Conservation (phyloP, 53 echinoderm and acorn worm species). For the Echinometra lucunter region DNA sequence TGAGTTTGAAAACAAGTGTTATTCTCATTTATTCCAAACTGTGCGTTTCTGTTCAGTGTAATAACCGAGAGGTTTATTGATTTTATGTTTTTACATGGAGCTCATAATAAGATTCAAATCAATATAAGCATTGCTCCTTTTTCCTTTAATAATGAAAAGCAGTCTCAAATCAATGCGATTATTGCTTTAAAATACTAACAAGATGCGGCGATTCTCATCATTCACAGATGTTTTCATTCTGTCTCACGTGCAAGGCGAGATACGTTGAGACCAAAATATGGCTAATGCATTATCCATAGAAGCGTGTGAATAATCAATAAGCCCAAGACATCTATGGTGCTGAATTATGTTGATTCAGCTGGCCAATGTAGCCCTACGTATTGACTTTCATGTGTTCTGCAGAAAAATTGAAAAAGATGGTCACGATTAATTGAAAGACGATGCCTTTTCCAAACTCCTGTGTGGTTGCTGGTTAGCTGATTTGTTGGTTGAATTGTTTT, state of each 20-base stretch:
- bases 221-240: background rate
- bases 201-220: background rate
- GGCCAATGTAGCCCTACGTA: slow-evolving; percentile 1
- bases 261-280: background rate
- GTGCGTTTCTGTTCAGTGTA: background rate
- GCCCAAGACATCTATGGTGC: background rate
- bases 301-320: background rate
- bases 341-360: slow-evolving; percentile 8
- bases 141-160: background rate
- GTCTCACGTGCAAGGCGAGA: background rate
- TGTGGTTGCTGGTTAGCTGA: background rate
- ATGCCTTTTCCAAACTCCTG: background rate
- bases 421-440: background rate
- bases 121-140: background rate
- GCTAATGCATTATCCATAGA: background rate
- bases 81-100: background rate
- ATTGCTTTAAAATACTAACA: background rate
- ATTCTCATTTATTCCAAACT: background rate
- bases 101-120: background rate
- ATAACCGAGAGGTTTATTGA: background rate
- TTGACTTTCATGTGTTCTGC: slow-evolving; percentile 29
- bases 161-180: background rate
- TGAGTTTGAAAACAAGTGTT: too few species aligned
- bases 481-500: background rate
- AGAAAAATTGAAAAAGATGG: background rate